Evolutionary conservation across 2,888 invertebrate genomes (phyloP).

Genomic region (Cephus pulcher): DNA sequence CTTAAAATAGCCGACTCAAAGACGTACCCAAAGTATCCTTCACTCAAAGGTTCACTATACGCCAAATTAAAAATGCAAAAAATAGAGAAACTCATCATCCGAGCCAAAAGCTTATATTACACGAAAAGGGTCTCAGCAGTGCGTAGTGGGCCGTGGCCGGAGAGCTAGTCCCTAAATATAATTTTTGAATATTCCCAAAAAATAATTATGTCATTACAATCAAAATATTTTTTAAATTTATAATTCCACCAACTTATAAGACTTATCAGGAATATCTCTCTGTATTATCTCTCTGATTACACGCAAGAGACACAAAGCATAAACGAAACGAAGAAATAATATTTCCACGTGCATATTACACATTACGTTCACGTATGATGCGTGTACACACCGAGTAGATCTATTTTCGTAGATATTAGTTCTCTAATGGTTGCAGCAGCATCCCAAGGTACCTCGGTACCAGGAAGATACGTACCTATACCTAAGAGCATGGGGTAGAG

Average conservation of each 20-base stretch:
- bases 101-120: not conserved
- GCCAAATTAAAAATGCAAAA: not conserved
- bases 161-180: not conserved
- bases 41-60: not conserved
- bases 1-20: not conserved
- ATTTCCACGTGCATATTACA: not conserved
- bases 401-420: not conserved
- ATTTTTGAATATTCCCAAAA: not conserved
- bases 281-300: not conserved
- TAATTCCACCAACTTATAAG: not conserved
- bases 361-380: not conserved
- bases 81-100: not conserved
- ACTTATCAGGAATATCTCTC: not conserved
- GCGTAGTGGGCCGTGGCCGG: too few relatives aligned
- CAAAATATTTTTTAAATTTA: not conserved
- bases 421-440: not conserved
- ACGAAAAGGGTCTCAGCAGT: too few relatives aligned
- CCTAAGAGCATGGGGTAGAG: constrained; percentile 1
- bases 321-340: not conserved
- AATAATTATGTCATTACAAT: not conserved
- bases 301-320: not conserved
- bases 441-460: not conserved
- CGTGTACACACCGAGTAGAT: not conserved
- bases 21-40: not conserved
- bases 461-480: not conserved